These are phyloP conservation scores for Odontophorus gujanensis DNA, from an alignment of 2,113 vertebrate genomes.

Conservation along the genomic window DNA sequence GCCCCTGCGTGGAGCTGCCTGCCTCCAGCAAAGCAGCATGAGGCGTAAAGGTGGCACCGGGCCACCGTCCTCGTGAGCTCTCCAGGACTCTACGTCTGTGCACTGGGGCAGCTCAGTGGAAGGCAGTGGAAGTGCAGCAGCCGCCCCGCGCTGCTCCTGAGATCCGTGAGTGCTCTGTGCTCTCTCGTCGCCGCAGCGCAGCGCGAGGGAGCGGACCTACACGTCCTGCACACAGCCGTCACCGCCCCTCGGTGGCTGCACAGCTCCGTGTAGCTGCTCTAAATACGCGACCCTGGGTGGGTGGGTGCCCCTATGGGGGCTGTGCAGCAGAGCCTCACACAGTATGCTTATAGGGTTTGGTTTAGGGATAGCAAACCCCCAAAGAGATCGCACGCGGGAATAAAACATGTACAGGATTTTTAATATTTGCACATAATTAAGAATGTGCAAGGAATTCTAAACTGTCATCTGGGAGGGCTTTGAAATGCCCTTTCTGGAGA, in stretches of 20 bases:
- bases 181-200: not conserved
- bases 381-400: not conserved
- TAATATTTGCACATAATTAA: not conserved
- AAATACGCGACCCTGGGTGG: not conserved
- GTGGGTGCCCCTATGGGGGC: not conserved
- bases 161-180: not conserved
- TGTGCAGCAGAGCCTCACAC: not conserved
- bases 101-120: not conserved
- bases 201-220: not conserved
- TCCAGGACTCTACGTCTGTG: too few species aligned
- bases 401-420: not conserved
- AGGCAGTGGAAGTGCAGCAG: not conserved
- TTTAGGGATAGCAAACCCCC: not conserved
- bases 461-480: not conserved
- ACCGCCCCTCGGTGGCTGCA: not conserved
- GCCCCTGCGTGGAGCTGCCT: too few species aligned
- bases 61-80: not conserved
- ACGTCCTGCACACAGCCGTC: too few species aligned
- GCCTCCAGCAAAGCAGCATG: not conserved
- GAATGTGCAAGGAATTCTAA: not conserved
- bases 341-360: not conserved
- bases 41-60: not conserved
- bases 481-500: not conserved
- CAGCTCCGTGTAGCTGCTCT: not conserved
- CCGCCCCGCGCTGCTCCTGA: not conserved